Conservation (phyloP, 1,140 invertebrate genomes). For the Drosophila insularis region DNA sequence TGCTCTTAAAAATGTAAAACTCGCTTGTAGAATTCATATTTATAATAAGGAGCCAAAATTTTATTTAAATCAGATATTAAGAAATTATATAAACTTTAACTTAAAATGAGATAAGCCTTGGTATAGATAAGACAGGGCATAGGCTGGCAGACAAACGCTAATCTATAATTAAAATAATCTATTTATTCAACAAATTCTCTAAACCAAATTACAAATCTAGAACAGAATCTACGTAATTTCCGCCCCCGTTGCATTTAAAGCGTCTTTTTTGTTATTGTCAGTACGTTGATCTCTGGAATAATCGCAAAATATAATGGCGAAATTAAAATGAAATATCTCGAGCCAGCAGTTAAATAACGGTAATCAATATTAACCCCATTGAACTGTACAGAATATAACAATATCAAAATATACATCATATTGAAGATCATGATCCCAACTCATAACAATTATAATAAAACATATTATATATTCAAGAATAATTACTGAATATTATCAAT, state of each 20-base stretch:
- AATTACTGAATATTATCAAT: background rate
- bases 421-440: constrained; percentile 16
- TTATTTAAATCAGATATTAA: background rate
- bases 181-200: background rate
- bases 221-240: constrained; percentile 2
- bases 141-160: background rate
- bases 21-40: too few species aligned
- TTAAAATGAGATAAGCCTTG: background rate
- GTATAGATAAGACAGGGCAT: background rate
- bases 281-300: constrained; percentile 18
- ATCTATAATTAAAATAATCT: background rate
- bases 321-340: background rate
- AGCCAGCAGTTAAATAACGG: background rate
- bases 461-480: background rate
- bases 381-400: background rate
- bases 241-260: background rate
- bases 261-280: background rate
- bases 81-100: background rate
- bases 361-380: constrained; percentile 15
- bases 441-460: constrained; percentile 10
- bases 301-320: constrained; percentile 8
- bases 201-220: background rate
- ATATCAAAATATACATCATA: constrained; percentile 4
- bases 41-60: too few species aligned
- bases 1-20: too few species aligned